Percentiles rank a stretch among this genome's conserved stretches.
These are phyloP conservation scores for Umimayanthus chanpuru DNA, from an alignment of 92 coral and sea anemone species.

Conservation along the genomic window DNA sequence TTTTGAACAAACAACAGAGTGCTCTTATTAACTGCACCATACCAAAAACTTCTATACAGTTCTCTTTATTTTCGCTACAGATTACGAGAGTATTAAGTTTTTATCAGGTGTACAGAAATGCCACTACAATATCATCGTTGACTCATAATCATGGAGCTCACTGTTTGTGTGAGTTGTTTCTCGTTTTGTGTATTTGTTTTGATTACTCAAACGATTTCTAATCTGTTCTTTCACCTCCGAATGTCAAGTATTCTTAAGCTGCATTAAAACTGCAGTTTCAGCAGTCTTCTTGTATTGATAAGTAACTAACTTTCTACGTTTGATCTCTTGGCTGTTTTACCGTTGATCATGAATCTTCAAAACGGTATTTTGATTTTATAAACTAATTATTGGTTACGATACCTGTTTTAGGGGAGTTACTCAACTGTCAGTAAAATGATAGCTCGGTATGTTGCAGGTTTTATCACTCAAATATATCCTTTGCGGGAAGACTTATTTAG, in stretches of 20 bases:
- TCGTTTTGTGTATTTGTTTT: background rate
- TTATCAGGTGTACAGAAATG: background rate
- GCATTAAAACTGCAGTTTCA: background rate
- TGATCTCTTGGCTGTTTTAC: too few species aligned
- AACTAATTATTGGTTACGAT: background rate
- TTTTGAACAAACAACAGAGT: background rate
- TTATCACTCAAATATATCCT: background rate
- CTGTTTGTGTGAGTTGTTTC: background rate
- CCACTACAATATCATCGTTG: background rate
- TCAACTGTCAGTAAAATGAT: too few species aligned
- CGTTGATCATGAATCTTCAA: too few species aligned
- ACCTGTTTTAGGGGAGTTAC: background rate
- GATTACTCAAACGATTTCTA: background rate
- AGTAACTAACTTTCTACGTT: background rate
- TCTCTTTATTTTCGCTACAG: too few species aligned
- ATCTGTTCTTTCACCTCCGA: background rate
- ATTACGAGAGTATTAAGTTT: background rate
- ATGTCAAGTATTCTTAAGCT: background rate
- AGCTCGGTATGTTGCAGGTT: background rate
- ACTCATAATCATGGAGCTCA: background rate
- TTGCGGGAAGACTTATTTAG: background rate
- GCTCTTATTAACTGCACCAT: background rate
- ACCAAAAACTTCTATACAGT: background rate
- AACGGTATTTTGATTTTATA: background rate
- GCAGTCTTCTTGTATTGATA: background rate